A percentile compares a stretch with the other conserved stretches of the same genome.
Evolutionary conservation across 2,113 vertebrate species (phyloP).

Genomic region (Prunella himalayana): DNA sequence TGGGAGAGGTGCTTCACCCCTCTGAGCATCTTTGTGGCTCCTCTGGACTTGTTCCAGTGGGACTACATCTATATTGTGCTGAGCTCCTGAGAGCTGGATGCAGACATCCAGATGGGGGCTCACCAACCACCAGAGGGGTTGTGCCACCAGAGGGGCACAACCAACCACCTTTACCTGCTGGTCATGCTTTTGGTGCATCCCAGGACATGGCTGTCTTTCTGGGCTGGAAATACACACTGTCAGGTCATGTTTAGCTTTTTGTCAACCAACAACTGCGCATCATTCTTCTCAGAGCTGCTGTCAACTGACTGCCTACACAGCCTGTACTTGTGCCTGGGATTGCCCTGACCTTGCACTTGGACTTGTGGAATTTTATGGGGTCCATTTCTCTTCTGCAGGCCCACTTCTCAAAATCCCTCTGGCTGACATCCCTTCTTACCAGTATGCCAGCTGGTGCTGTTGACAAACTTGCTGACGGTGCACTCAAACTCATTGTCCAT

Average conservation of each 20-base stretch:
- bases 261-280: background rate
- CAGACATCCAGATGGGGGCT: too few species aligned
- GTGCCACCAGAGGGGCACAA: background rate
- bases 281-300: background rate
- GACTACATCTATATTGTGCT: background rate
- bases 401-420: background rate
- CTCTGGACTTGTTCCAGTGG: background rate
- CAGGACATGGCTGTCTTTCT: background rate
- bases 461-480: background rate
- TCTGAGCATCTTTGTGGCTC: background rate
- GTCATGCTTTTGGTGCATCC: background rate
- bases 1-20: background rate
- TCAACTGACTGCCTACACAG: background rate
- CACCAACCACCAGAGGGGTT: background rate
- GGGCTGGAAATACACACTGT: background rate
- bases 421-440: background rate
- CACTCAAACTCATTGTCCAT: background rate
- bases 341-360: background rate
- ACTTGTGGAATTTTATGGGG: background rate
- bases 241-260: background rate
- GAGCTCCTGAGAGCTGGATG: background rate
- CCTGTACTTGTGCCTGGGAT: background rate
- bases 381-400: background rate
- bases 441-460: fast-evolving
- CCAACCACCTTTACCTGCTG: background rate